A percentile compares a stretch with the other conserved stretches of the same genome.
Evolutionary conservation across 2,888 invertebrate species (phyloP).

Genomic region (Baronia brevicornis): DNA sequence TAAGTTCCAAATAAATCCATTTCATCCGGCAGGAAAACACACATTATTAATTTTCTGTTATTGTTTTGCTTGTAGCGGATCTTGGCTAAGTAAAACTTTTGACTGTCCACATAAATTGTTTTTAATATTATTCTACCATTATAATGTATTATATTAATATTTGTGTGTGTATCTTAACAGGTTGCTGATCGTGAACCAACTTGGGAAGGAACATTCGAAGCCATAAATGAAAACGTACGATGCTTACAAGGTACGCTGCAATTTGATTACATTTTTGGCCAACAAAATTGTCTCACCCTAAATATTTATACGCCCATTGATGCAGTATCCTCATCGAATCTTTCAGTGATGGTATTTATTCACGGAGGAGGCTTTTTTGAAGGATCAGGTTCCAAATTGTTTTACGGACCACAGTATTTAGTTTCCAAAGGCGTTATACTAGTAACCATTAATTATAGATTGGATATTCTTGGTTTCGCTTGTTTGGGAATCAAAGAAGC

Average conservation of each 20-base stretch:
- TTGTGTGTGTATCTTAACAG: conserved; percentile 29
- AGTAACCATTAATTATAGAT: conserved; percentile 54
- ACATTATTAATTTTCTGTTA: too few relatives aligned
- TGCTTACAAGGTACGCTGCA: conserved; percentile 39
- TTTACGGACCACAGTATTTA: conserved; percentile 54
- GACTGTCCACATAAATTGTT: too few relatives aligned
- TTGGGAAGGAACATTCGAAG: conserved; percentile 50
- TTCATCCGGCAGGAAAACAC: too few relatives aligned
- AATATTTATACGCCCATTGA: conserved; percentile 49
- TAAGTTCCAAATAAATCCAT: too few relatives aligned
- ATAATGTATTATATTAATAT: too few relatives aligned
- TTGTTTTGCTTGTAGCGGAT: too few relatives aligned
- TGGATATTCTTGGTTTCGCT: conserved; percentile 51
- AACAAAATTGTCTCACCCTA: conserved; percentile 42
- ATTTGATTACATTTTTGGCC: conserved; percentile 31
- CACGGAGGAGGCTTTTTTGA: conserved; percentile 58
- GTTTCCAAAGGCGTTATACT: conserved; percentile 45
- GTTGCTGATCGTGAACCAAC: conserved; percentile 48
- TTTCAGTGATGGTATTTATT: conserved; percentile 60
- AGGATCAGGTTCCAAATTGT: conserved; percentile 36
- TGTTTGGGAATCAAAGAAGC: conserved; percentile 52
- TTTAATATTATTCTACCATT: too few relatives aligned
- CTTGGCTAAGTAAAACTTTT: too few relatives aligned
- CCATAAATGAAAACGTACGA: conserved; percentile 41
- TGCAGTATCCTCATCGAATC: conserved; percentile 18